phyloP scores from a whole-genome alignment of 2,113 vertebrate genomes.

The Antechinus flavipes region DNA sequence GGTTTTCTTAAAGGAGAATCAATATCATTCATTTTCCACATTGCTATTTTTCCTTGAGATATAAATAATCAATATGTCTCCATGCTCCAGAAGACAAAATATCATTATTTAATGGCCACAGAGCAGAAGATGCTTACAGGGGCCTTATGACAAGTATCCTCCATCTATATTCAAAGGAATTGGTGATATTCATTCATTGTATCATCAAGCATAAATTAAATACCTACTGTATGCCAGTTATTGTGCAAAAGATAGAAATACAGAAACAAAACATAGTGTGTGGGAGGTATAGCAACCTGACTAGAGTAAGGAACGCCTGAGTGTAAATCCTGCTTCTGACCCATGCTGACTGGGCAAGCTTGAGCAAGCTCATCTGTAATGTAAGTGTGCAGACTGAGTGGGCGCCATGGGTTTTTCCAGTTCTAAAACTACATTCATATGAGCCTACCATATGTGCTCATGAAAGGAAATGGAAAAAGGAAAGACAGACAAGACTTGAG shows the following conservation, averaged over 20 bases:
- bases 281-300: not conserved
- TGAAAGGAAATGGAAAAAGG: not conserved
- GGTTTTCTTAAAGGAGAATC: not conserved
- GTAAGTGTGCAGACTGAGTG: too few species aligned
- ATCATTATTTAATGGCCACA: not conserved
- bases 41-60: not conserved
- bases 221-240: not conserved
- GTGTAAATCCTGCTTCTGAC: too few species aligned
- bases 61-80: not conserved
- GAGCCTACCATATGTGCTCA: too few species aligned
- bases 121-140: not conserved
- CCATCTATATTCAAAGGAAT: not conserved
- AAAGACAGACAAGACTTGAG: not conserved
- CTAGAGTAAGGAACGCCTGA: not conserved
- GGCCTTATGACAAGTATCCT: not conserved
- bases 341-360: too few species aligned
- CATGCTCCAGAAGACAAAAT: not conserved
- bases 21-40: not conserved
- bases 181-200: not conserved
- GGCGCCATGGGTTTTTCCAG: too few species aligned
- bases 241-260: not conserved
- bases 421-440: too few species aligned
- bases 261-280: too few species aligned
- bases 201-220: not conserved
- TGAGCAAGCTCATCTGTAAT: too few species aligned